A percentile compares a stretch with the other conserved stretches of the same genome.
phyloP scores from a whole-genome alignment of 2,888 invertebrate species.

The Dyspetes luteomarginatus region DNA sequence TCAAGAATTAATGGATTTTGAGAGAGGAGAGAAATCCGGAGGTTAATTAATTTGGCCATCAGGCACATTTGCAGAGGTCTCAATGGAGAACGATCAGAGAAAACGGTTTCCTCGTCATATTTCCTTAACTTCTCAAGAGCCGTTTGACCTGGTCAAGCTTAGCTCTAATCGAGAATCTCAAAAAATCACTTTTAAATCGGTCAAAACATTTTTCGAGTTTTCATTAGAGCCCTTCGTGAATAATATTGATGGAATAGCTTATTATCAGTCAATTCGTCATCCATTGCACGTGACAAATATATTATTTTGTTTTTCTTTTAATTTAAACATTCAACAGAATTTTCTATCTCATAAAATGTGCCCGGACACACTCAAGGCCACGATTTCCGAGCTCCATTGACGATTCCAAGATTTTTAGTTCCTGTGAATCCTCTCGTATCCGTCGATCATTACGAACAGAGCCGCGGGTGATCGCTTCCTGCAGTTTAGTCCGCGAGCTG shows the following conservation, averaged over 20 bases:
- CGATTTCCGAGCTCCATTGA: constrained; percentile 31
- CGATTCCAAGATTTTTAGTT: constrained; percentile 60
- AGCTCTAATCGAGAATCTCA: background rate
- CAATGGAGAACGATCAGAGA: background rate
- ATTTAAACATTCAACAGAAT: background rate
- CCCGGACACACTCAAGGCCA: background rate
- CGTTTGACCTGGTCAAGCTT: background rate
- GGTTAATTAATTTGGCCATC: constrained; percentile 80
- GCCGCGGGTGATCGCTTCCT: constrained; percentile 64
- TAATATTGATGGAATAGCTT: too few species aligned
- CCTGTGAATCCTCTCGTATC: constrained; percentile 18
- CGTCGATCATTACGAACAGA: constrained; percentile 57
- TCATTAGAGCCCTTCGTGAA: too few species aligned
- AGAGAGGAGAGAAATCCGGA: background rate
- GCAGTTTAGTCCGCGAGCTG: constrained; percentile 55
- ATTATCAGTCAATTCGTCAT: background rate
- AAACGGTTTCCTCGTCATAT: background rate
- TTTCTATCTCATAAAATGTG: background rate
- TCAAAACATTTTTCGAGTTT: too few species aligned
- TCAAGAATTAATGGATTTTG: constrained; percentile 80
- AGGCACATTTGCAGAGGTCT: constrained; percentile 45
- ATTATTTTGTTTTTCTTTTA: too few species aligned
- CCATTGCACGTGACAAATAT: background rate
- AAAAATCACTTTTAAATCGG: too few species aligned
- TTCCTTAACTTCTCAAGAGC: background rate